A percentile compares a stretch with the other conserved stretches of the same genome.
Evolutionary conservation across 1,140 invertebrate genomes (phyloP).

Genomic region (Apolygus lucorum): DNA sequence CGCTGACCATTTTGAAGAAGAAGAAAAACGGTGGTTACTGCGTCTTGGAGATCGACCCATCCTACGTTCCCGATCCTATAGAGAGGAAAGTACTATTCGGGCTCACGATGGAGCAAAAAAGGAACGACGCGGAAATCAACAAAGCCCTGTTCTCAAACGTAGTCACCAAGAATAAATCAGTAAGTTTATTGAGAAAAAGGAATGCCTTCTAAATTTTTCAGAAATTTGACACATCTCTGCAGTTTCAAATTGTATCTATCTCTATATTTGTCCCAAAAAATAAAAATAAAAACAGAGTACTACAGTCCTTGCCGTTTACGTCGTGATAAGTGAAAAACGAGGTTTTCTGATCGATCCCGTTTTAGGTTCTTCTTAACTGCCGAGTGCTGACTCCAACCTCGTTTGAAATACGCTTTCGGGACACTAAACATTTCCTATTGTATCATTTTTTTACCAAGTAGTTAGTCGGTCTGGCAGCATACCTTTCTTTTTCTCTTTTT

Average conservation of each 20-base stretch:
- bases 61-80: constrained; percentile 66
- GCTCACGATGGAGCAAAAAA: constrained; percentile 79
- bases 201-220: too few relatives aligned
- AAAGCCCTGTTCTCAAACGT: constrained; percentile 71
- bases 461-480: too few relatives aligned
- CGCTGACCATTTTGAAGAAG: constrained; percentile 80
- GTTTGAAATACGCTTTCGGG: too few relatives aligned
- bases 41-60: constrained; percentile 84
- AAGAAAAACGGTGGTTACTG: constrained; percentile 94
- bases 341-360: too few relatives aligned
- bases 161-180: constrained; percentile 60
- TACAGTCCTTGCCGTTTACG: neutral
- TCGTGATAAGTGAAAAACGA: neutral
- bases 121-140: constrained; percentile 83
- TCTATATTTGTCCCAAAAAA: too few relatives aligned
- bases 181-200: constrained; percentile 36
- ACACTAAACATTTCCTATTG: too few relatives aligned
- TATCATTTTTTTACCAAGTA: too few relatives aligned
- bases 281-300: too few relatives aligned
- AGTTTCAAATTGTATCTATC: neutral
- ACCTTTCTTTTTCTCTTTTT: too few relatives aligned
- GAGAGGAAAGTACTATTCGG: constrained; percentile 88
- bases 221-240: too few relatives aligned
- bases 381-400: too few relatives aligned
- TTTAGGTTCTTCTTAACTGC: too few relatives aligned